A percentile compares a stretch with the other conserved stretches of the same genome.
phyloP scores from a whole-genome alignment of 37 sponge, comb jelly and placozoan genomes.

The Cladorhizidae sp. region DNA sequence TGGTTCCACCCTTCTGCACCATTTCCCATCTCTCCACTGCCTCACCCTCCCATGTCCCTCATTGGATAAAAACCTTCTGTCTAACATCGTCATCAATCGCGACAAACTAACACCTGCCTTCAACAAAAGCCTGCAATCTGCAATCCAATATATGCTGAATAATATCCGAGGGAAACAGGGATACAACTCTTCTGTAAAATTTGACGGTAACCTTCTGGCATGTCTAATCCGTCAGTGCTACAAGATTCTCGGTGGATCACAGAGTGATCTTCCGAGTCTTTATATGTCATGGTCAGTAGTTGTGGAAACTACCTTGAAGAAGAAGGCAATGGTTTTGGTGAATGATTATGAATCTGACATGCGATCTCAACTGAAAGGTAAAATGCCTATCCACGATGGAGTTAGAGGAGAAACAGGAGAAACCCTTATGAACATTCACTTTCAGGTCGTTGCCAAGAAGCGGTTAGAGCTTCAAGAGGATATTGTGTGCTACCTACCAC shows the following conservation, averaged over 20 bases:
- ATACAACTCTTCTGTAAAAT: neutral
- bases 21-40: conserved; percentile 6
- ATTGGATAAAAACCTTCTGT: neutral
- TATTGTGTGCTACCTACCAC: neutral
- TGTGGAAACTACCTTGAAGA: neutral
- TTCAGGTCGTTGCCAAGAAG: conserved; percentile 9
- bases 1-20: neutral
- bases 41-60: neutral
- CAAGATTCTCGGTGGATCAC: neutral
- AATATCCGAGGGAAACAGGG: neutral
- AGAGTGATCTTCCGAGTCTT: neutral
- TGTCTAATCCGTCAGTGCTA: neutral
- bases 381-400: neutral
- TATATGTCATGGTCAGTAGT: neutral
- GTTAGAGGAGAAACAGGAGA: neutral
- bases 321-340: neutral
- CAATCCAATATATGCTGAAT: neutral
- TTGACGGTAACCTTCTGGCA: neutral
- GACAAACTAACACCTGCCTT: neutral
- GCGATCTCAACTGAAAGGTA: neutral
- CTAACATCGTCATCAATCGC: neutral
- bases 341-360: neutral
- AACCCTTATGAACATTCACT: neutral
- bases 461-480: neutral
- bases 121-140: neutral